Evolutionary conservation across 2,888 invertebrate species (phyloP), one percentile per base, ranked within the genome.

Genomic region (Dynastes hyllus): DNA sequence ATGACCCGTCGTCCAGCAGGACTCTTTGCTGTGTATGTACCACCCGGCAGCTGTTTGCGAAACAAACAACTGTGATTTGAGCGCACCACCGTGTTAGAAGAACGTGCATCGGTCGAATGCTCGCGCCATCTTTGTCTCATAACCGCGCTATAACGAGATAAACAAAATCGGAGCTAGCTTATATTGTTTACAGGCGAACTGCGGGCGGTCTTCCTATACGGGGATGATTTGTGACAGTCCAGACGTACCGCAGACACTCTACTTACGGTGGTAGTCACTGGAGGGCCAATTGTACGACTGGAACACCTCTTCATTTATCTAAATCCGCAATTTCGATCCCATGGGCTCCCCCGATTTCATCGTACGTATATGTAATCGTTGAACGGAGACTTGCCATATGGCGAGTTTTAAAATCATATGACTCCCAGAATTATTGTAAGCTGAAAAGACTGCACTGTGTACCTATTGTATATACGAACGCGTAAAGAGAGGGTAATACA

Each of bases 221-320:
- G 84, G 85, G 84, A 83, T 83, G 82, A 83, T 83, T 82, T 82
- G 67, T 78, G 81, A 69, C 78, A 75, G 80, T 67, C 82, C 84
- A 82, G 80, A 76, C 69, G 71, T 78, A 75, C 45, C 75, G 66
- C 67, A 77, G 63, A 61, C 76, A 55, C 40, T 61, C 77, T 65
- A 67, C 70, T 76, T 22, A 55, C 70, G 40, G 78, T 67, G 58
- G 80, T 76, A 81, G 67, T 76, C 73, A 63, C 75, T 45, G 63
- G 78, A 67, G 55, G 53, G 65, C 37, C n/a, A 61, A 75, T 67
- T 84, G 86, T 83, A 77, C 80, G 79, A 84, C 83, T 85, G 86
- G 82, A 86, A 85, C 86, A 87, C 87, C 87, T 87, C 87, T 87
- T 86, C 87, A 86, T 86, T 87, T 87, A 87, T 86, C 84, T 84